Base-by-base conservation (phyloP, 2,113 vertebrate species). In the Grammomys dolichurus region DNA sequence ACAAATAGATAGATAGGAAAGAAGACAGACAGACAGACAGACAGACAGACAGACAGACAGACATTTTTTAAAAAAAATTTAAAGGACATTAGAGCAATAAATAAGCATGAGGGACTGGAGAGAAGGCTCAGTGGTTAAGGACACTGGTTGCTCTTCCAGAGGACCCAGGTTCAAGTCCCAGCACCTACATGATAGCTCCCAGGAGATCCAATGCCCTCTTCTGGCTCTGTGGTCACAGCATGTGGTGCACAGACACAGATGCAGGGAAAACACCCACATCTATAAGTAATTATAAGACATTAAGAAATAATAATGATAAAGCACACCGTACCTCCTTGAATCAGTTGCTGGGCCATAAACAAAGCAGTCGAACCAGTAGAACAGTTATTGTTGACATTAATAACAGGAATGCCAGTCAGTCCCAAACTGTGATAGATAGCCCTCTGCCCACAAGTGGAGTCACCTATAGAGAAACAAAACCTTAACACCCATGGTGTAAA, bases 361-460 rank as follows among this genome's bases (percentile, higher is more conserved):
- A 99, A 98, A 31, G 99, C 99, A 6, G 99, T 99, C 85, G 99
- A 99, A 46, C 99, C 99, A 1, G 99, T 99, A 84, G 99, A 99
- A 97, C 99, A 99, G 98, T 99, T 99, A 97, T 99, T 99, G 98
- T 99, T 99, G 46, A 99, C 99, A 4, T 99, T 99, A 95, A 99
- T 90, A 78, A 99, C 99, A 96, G 99, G 99, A 98, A 99, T 99
- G 73, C 99, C 99, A 0, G 99, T 99, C 82, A 99, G 95, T 43
- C 99, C 99, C 98, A 99, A 98, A 95, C 99, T 96, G 24, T 99
- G 99, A 97, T 99, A 99, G 97, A 99, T 99, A 9, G 99, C 99
- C 76, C 99, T 98, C 90, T 99, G 99, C 6, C 99, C 99, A 97
- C 97, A 99, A 7, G 99, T 98, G 6, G 99, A 99, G 86, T 99